These are phyloP conservation scores for Proteles cristata DNA, from an alignment of 2,113 vertebrate genomes.

Conservation along the genomic window DNA sequence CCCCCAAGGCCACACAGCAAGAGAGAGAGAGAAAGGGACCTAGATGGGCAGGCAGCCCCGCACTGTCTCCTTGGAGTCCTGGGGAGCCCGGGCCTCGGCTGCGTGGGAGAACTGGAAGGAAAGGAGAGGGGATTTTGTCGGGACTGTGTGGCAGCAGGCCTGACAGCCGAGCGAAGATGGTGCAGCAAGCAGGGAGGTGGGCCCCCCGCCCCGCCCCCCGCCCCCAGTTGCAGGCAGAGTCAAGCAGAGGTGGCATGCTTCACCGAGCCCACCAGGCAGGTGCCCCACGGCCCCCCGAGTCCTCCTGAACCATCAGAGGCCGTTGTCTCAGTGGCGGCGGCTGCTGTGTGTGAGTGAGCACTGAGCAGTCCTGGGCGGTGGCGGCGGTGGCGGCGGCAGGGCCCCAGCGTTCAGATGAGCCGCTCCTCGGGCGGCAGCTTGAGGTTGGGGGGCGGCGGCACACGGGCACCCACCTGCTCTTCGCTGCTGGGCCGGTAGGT, in stretches of 20 bases:
- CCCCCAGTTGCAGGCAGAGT: conserved; percentile 49
- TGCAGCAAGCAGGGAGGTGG: background rate
- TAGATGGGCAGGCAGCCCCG: conserved; percentile 80
- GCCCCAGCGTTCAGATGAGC: conserved; percentile 87
- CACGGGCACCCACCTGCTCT: conserved; percentile 86
- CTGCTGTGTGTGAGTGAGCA: background rate
- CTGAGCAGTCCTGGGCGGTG: conserved; percentile 21
- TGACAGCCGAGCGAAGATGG: background rate
- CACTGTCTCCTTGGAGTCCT: conserved; percentile 78
- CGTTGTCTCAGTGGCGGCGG: background rate
- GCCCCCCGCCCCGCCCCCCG: conserved; percentile 18
- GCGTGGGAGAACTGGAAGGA: conserved; percentile 79
- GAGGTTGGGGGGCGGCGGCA: conserved; percentile 87
- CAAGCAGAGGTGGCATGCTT: conserved; percentile 69
- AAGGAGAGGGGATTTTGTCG: conserved; percentile 64
- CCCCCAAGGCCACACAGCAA: conserved; percentile 45
- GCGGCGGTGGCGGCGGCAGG: background rate
- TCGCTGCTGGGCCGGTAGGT: conserved; percentile 91
- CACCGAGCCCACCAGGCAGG: background rate
- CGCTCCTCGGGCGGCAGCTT: conserved; percentile 93
- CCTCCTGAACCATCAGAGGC: conserved; percentile 37
- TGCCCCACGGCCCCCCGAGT: conserved; percentile 6
- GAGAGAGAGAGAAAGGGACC: background rate
- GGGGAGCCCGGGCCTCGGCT: conserved; percentile 73
- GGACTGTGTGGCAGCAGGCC: background rate